Evolutionary conservation across 2,797 vertebrate species (phyloP).

Genomic region (Parambassis ranga): DNA sequence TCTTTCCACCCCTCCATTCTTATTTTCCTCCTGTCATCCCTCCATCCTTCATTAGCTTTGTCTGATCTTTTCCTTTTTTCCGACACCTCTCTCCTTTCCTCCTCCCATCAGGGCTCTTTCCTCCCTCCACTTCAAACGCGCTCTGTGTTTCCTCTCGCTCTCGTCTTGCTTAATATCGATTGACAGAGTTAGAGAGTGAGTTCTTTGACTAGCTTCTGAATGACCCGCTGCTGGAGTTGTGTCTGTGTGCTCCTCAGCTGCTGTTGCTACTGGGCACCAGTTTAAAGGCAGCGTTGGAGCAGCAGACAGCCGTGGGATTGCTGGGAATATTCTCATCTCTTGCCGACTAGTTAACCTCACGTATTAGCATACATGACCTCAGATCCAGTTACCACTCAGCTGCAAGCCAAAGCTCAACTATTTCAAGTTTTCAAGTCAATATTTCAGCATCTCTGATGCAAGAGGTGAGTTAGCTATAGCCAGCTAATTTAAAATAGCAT

Average conservation of each 20-base stretch:
- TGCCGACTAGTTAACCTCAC: conserved; percentile 1
- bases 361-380: background rate
- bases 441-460: too few species aligned
- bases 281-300: background rate
- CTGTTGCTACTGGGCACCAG: background rate
- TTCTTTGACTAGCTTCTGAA: background rate
- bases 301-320: background rate
- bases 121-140: background rate
- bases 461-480: too few species aligned
- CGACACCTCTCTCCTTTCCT: background rate
- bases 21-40: background rate
- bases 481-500: too few species aligned
- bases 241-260: background rate
- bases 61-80: background rate
- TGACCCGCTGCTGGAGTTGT: conserved; percentile 6
- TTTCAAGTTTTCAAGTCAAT: background rate
- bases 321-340: background rate
- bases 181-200: background rate
- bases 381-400: background rate
- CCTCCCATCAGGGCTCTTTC: background rate
- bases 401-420: background rate
- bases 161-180: conserved; percentile 1
- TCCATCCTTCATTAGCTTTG: background rate
- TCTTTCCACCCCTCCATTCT: background rate
- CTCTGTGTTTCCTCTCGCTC: background rate